Base-by-base conservation (phyloP, 1,140 invertebrate species). In the Dendroctonus ponderosae region DNA sequence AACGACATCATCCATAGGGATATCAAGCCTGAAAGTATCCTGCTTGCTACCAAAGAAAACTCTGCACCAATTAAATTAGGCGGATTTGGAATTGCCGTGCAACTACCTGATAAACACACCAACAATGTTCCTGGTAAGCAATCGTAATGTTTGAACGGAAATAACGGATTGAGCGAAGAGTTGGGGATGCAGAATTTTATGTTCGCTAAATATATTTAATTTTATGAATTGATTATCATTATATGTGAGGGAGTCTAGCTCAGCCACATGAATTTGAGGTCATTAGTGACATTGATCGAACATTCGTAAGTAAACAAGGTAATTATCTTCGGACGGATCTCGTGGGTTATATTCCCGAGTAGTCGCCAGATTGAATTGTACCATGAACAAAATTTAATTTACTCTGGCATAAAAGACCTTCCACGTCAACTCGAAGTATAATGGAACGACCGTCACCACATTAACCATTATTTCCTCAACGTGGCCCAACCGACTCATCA, bases 21-120 rank as follows among this genome's bases (percentile, higher is more conserved):
- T 81, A 89, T 98, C 70, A 92, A 96, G 76, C 95, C 96, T 15
- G 94, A 97, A 75, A 97, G 94, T 84, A 92, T 97, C 38, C 85
- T 98, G 59, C 82, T 99, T 46, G 93, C 96, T 26, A 94, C 91
- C 48, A 91, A 93, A 74, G 97, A 99, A 79, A 99, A 98, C 81
- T 98, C 95, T 39, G 96, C 97, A 37, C 97, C 97, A 7, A 92
- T 99, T 68, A 99, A 99, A 82, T 82, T 99, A 38, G 94, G 95
- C 12, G 95, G 96, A n/a, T 99, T 99, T 78, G 94, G 96, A 9
- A 92, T 97, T 41, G 96, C 97, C 14, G 89, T 97, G 48, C 94
- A 97, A 77, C 82, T 98, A 66, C 89, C 91, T 7, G 87, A 90
- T 14, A 88, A 89, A 8, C 85, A 90, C 72, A 82, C 86, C 26